Evolutionary conservation across 2,888 invertebrate species (phyloP).

Genomic region (Ceriagrion tenellum): DNA sequence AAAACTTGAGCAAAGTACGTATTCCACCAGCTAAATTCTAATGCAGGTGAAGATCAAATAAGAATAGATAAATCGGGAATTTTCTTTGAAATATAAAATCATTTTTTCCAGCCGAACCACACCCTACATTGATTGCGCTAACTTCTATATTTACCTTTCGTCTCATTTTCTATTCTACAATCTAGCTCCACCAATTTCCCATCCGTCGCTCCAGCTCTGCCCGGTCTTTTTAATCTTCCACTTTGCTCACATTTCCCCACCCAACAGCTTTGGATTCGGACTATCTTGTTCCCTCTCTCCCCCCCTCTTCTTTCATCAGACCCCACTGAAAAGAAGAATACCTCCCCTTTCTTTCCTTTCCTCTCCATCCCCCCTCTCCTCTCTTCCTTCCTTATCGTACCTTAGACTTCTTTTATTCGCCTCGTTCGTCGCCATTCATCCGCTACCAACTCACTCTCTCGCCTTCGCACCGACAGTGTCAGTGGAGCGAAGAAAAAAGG

Average conservation of each 20-base stretch:
- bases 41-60: not conserved
- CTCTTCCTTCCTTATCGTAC: not conserved
- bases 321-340: not conserved
- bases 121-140: not conserved
- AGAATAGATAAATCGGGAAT: not conserved
- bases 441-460: not conserved
- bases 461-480: not conserved
- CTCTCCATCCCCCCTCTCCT: not conserved
- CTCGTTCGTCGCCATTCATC: conserved; percentile 19
- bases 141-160: not conserved
- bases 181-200: not conserved
- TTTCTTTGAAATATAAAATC: not conserved
- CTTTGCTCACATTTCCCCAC: not conserved
- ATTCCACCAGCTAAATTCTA: not conserved
- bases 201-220: not conserved
- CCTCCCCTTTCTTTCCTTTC: not conserved
- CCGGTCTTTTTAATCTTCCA: conserved; percentile 6
- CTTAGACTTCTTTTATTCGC: not conserved
- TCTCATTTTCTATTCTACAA: not conserved
- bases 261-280: not conserved
- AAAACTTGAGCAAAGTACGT: too few relatives aligned
- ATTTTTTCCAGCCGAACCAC: not conserved
- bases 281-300: not conserved
- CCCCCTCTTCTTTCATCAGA: not conserved
- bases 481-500: not conserved